Base-by-base conservation (phyloP, 2,113 vertebrate species). In the Psephotus haematonotus region DNA sequence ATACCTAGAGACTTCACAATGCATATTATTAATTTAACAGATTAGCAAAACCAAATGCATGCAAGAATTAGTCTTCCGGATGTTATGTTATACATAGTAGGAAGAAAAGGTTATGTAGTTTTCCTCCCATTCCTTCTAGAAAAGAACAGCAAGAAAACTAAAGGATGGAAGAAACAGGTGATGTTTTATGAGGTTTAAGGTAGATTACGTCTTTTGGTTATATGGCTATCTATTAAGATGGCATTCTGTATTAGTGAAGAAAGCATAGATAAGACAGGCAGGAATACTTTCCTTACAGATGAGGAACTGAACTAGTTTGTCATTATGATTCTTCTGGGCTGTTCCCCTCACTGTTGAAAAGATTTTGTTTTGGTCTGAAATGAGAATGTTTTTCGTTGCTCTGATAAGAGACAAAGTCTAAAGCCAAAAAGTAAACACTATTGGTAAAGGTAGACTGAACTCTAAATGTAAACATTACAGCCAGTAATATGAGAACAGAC, bases 381-480 rank as follows among this genome's bases (percentile, higher is more conserved):
- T 78, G 4, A 47, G 55, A 87, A n/a, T 82, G 49, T 70, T 70
- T 59, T 94, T 91, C 31, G 22, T 86, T 90, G 37, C 53, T 92
- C 46, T 79, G 62, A 47, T 68, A 64, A 92, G 65, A 89, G 57
- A 88, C 62, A 68, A 94, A 81, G 69, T 84, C 69, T 91, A 84
- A 91, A 94, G 84, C 47, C 69, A 89, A 83, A 92, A 89, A 74
- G 69, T 89, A 95, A 95, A 93, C 72, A 49, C 70, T 72, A 17
- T 16, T 35, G 28, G 69, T 80, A 93, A 46, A 44, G 68, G 67
- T 90, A 92, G 94, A 81, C 23, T 76, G 91, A 95, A 87, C 70
- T 91, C 52, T 22, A 71, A 84, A 37, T 43, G 83, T 89, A 87
- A 95, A 95, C 60, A 94, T 46, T 59, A 27, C 33, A 72, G 27